Percentiles rank a stretch among this genome's conserved stretches.
phyloP scores from a whole-genome alignment of 1,140 invertebrate species.

The Venturia canescens region DNA sequence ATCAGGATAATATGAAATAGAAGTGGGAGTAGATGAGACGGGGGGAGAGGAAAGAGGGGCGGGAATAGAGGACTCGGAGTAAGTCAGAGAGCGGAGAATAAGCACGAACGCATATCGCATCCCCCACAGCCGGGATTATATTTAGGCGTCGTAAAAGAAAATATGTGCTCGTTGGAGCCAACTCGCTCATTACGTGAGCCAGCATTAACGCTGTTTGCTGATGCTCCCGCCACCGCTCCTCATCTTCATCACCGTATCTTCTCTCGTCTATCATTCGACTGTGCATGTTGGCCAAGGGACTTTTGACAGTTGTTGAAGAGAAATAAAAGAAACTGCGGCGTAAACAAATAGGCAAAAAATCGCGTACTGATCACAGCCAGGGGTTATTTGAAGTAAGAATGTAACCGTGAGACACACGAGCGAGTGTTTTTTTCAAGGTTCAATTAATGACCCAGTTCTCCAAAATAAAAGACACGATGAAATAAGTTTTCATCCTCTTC shows the following conservation, averaged over 20 bases:
- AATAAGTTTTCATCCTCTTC: background rate
- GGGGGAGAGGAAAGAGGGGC: background rate
- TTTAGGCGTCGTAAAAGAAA: conserved; percentile 77
- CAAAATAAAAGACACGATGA: background rate
- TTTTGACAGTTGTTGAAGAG: background rate
- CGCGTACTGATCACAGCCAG: too few species aligned
- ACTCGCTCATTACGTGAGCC: conserved; percentile 75
- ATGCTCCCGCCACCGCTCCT: conserved; percentile 6
- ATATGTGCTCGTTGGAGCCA: conserved; percentile 76
- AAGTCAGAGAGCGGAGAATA: conserved; percentile 5
- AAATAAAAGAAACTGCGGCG: background rate
- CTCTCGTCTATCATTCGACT: background rate
- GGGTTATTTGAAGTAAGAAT: too few species aligned
- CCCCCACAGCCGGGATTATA: conserved; percentile 74
- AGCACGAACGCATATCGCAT: conserved; percentile 63
- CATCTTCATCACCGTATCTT: conserved; percentile 14
- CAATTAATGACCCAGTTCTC: conserved; percentile 1
- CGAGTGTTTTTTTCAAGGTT: too few species aligned
- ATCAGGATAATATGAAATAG: too few species aligned
- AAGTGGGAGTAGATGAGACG: background rate
- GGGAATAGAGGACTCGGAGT: background rate
- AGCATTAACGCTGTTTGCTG: conserved; percentile 70
- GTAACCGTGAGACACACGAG: too few species aligned
- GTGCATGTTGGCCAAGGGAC: background rate
- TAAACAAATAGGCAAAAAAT: background rate